These are phyloP conservation scores for Cyrtonyx montezumae DNA, from an alignment of 2,113 vertebrate genomes.

Conservation along the genomic window DNA sequence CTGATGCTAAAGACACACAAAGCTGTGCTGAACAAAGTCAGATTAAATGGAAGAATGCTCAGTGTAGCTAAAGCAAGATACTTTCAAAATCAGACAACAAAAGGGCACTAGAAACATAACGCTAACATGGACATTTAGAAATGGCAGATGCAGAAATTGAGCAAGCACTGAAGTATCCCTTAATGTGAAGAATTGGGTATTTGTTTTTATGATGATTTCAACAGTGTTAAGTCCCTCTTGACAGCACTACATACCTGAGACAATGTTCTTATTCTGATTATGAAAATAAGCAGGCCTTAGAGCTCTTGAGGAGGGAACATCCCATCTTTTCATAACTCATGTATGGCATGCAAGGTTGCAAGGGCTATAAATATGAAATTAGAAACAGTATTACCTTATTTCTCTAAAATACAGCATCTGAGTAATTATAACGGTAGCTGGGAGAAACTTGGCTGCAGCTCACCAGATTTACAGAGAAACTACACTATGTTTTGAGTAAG, in stretches of 20 bases:
- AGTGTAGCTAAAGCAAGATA: not conserved
- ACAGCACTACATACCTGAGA: not conserved
- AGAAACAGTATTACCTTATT: not conserved
- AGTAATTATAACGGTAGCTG: not conserved
- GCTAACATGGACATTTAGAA: not conserved
- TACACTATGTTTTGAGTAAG: not conserved
- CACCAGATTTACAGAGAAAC: not conserved
- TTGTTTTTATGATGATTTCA: not conserved
- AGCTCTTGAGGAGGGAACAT: not conserved
- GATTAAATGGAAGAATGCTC: not conserved
- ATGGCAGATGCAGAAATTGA: not conserved
- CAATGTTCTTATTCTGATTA: not conserved
- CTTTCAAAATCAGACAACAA: not conserved
- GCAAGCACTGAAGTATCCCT: not conserved
- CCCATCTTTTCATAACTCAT: not conserved
- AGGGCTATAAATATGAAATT: not conserved
- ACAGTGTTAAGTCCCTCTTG: not conserved
- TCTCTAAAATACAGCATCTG: not conserved
- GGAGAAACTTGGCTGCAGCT: not conserved
- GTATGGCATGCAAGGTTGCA: not conserved
- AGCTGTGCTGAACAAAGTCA: not conserved
- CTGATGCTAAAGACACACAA: not conserved
- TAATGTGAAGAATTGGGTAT: not conserved
- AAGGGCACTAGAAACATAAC: not conserved
- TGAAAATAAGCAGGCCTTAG: not conserved